Conservation (phyloP, 2,797 vertebrate species). For the Anabacerthia variegaticeps region DNA sequence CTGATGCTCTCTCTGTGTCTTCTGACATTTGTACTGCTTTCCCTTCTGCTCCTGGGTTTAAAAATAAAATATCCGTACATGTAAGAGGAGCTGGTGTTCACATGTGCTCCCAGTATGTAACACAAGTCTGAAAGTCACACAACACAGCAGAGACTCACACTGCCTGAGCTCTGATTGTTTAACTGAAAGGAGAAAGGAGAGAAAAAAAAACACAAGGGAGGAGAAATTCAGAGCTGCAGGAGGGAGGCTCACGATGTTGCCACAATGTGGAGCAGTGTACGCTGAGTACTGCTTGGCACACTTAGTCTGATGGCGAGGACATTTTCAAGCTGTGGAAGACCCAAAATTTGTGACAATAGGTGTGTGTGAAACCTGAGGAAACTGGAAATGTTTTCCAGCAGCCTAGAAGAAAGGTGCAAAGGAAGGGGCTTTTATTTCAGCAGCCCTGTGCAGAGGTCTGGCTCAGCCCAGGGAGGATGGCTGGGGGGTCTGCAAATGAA, state of each 20-base stretch:
- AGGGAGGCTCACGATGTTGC: rapidly evolving
- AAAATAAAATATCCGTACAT: slow-evolving; percentile 66
- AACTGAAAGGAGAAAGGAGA: background rate
- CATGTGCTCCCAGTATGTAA: background rate
- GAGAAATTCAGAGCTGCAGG: background rate
- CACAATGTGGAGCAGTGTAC: background rate
- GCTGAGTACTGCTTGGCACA: rapidly evolving
- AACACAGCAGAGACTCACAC: background rate
- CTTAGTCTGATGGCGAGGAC: background rate
- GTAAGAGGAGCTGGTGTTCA: slow-evolving; percentile 41
- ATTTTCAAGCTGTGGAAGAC: background rate
- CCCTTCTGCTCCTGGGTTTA: slow-evolving; percentile 57
- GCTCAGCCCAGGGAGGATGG: background rate
- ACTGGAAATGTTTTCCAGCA: background rate
- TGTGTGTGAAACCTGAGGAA: background rate
- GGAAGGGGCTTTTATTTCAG: background rate
- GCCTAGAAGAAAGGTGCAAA: background rate
- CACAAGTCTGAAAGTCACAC: slow-evolving; percentile 46
- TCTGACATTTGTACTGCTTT: slow-evolving; percentile 56
- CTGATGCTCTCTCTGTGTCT: slow-evolving; percentile 38
- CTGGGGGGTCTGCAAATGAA: background rate
- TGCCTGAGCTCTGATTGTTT: rapidly evolving
- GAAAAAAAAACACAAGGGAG: background rate
- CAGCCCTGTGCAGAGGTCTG: background rate
- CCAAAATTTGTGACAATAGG: background rate